Base-by-base conservation (phyloP, 2,888 invertebrate species). In the Lordiphosa andalusiaca region DNA sequence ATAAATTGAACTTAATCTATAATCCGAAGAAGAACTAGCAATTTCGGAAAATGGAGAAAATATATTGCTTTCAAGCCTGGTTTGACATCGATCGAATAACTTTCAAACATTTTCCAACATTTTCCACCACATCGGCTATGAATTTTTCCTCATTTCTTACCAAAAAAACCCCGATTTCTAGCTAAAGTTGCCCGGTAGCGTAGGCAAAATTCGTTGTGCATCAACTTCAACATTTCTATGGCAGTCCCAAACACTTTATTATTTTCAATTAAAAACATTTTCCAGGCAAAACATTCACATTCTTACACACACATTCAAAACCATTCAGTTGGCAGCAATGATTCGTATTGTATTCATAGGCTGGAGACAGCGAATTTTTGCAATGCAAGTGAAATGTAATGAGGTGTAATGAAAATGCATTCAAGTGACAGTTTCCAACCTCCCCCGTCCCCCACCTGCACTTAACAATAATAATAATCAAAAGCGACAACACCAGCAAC, bases 261-360 rank as follows among this genome's bases (percentile, higher is more conserved):
- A 84, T 80, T 80, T 80, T 80, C 84, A 80, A 80, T 80, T 84
- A 80, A 80, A 80, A 80, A 82, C 80, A 84, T 84, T 75, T 72
- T 84, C 70, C 30, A 9, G 30, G 67, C 74, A 84, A 72, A 70
- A 69, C 78, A 84, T 81, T 69, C 67, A 58, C 69, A 70, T 69
- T 59, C 60, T 13, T 23, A 25, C 10, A 47, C 39, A 25, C 39
- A 25, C 41, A 52, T 41, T 39, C 66, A 58, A 71, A 81, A 74
- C 66, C 75, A 78, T 81, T 77, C 72, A 76, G 60, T 69, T 65
- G 55, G 16, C 59, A 48, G 38, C 53, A 53, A 53, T 48, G 41
- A 30, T 36, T 41, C 54, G 44, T 54, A 62, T 60, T 60, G 47
- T 67, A 74, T 62, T 63, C 72, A 78, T 66, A 44, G 62, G 49